A percentile compares a stretch with the other conserved stretches of the same genome.
Conservation (phyloP, 64 coral and sea anemone species). For the Porites lutea region DNA sequence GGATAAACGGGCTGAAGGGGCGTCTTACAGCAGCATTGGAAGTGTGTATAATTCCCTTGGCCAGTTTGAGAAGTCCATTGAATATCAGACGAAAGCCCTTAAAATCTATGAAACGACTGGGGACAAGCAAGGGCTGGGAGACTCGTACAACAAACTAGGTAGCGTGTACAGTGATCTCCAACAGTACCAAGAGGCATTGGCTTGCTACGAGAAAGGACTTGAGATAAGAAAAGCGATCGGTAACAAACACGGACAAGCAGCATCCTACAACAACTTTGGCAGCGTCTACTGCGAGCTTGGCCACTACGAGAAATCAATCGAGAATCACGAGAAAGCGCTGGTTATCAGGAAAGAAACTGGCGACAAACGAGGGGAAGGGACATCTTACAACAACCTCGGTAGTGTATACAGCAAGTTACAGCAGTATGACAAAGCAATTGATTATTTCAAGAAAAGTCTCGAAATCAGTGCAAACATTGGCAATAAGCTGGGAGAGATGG, state of each 20-base stretch:
- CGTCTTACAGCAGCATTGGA: conserved; percentile 37
- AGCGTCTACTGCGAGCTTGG: conserved; percentile 8
- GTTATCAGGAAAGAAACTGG: conserved; percentile 33
- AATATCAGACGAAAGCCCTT: conserved; percentile 5
- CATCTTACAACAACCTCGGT: conserved; percentile 28
- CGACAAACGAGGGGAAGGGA: conserved; percentile 8
- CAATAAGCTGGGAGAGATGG: conserved; percentile 4
- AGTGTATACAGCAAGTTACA: not conserved
- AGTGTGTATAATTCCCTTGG: conserved; percentile 39
- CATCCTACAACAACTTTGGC: conserved; percentile 40
- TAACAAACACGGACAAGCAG: conserved; percentile 48
- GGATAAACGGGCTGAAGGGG: conserved; percentile 29
- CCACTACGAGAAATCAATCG: not conserved
- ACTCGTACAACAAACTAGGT: conserved; percentile 46
- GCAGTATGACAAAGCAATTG: conserved; percentile 4
- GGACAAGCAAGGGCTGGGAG: conserved; percentile 28
- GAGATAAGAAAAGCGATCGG: conserved; percentile 39
- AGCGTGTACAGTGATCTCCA: conserved; percentile 27
- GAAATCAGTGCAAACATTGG: conserved; percentile 1
- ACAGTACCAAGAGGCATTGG: conserved; percentile 24
- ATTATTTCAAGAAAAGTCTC: conserved; percentile 12
- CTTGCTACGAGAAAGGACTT: conserved; percentile 11
- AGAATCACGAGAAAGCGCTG: conserved; percentile 38
- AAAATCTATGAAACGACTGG: conserved; percentile 24
- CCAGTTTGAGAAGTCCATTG: conserved; percentile 15